phyloP scores from a whole-genome alignment of 2,797 vertebrate genomes.

The Podarcis lilfordi region DNA sequence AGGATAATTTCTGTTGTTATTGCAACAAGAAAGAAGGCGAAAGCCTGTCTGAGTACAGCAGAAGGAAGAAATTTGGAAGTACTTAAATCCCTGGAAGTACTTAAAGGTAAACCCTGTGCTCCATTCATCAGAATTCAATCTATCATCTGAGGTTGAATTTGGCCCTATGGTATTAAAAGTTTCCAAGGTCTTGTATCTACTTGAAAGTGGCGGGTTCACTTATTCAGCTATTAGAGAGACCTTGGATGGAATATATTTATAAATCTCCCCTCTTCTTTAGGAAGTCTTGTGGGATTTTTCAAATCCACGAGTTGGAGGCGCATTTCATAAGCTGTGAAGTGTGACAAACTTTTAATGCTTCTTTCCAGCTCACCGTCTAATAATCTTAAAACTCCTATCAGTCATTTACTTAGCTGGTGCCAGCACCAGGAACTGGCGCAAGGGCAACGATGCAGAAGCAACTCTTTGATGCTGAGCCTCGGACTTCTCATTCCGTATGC shows the following conservation, averaged over 20 bases:
- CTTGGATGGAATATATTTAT: background rate
- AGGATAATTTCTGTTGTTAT: background rate
- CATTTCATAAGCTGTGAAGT: constrained; percentile 17
- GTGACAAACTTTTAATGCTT: constrained; percentile 26
- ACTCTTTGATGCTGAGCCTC: background rate
- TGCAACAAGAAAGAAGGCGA: background rate
- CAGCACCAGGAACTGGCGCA: background rate
- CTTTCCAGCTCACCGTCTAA: background rate
- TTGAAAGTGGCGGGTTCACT: background rate
- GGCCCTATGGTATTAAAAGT: background rate
- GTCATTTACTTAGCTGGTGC: constrained; percentile 9
- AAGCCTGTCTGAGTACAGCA: background rate
- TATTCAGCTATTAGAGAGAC: background rate
- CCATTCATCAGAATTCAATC: background rate
- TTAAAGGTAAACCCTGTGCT: background rate
- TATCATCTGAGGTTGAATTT: background rate
- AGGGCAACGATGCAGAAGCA: background rate
- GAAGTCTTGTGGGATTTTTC: constrained; percentile 22
- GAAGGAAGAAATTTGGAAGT: background rate
- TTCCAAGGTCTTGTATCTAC: background rate
- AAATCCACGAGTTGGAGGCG: background rate
- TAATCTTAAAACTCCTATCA: constrained; percentile 18
- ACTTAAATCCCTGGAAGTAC: background rate
- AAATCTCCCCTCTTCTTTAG: constrained; percentile 4
- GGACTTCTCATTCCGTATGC: background rate